Evolutionary conservation across 2,888 invertebrate species (phyloP).

Genomic region (Rhingia rostrata): DNA sequence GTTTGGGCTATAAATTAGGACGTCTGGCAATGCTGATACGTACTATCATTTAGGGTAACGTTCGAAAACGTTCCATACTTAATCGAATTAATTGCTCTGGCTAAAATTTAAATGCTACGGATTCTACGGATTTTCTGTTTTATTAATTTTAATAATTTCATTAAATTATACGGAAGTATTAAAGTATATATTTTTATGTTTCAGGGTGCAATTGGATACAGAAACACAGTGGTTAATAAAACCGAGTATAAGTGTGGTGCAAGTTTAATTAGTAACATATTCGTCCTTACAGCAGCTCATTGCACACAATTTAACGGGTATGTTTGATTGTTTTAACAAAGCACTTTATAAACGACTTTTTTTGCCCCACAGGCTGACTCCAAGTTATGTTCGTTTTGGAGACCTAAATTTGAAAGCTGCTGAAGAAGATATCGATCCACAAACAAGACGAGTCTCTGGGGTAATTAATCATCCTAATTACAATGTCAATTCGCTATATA

Average conservation of each 20-base stretch:
- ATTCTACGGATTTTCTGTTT: too few relatives aligned
- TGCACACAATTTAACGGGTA: constrained; percentile 79
- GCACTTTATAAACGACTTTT: not conserved
- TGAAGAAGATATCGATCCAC: constrained; percentile 77
- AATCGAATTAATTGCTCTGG: too few relatives aligned
- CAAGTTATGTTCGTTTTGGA: constrained; percentile 79
- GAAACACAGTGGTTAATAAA: constrained; percentile 68
- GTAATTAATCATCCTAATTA: constrained; percentile 79
- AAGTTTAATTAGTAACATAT: constrained; percentile 80
- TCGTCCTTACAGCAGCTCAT: constrained; percentile 81
- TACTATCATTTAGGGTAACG: too few relatives aligned
- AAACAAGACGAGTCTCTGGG: constrained; percentile 76
- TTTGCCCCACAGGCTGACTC: constrained; percentile 74
- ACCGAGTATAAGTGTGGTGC: constrained; percentile 82
- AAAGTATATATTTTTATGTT: constrained; percentile 9
- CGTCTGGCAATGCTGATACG: too few relatives aligned
- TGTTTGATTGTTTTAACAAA: not conserved
- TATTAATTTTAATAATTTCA: too few relatives aligned
- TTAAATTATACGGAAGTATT: not conserved
- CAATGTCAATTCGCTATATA: constrained; percentile 76
- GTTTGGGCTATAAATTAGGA: too few relatives aligned
- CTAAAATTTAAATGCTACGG: too few relatives aligned
- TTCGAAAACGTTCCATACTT: too few relatives aligned
- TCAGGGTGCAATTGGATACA: constrained; percentile 79
- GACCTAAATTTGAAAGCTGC: constrained; percentile 78